Conservation (phyloP, 1,140 invertebrate species). For the Geopemphigus sp. region DNA sequence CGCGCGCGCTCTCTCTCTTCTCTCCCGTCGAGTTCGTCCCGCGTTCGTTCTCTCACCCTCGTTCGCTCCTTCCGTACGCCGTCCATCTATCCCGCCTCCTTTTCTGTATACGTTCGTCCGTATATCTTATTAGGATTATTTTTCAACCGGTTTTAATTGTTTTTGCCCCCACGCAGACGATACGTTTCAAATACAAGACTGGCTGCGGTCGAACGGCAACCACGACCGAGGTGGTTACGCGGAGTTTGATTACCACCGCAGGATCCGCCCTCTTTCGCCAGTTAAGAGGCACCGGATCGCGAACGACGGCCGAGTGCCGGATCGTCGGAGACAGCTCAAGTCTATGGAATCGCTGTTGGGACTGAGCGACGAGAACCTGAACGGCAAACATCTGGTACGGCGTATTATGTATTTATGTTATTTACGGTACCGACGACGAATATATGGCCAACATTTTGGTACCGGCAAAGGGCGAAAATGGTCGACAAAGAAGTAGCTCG, state of each 20-base stretch:
- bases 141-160: conserved; percentile 41
- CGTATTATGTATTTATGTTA: too few species aligned
- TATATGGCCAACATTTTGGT: too few species aligned
- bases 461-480: too few species aligned
- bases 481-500: too few species aligned
- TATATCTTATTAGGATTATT: conserved; percentile 6
- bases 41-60: not conserved
- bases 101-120: too few species aligned
- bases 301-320: conserved; percentile 58
- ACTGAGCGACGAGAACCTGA: conserved; percentile 55
- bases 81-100: too few species aligned
- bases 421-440: too few species aligned
- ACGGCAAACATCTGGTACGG: conserved; percentile 30
- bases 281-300: conserved; percentile 58
- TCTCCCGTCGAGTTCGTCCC: not conserved
- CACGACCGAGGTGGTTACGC: not conserved
- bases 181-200: conserved; percentile 47
- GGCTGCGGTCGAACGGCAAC: conserved; percentile 39
- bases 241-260: conserved; percentile 32
- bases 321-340: conserved; percentile 69
- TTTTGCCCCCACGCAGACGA: conserved; percentile 37
- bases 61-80: too few species aligned
- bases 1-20: not conserved
- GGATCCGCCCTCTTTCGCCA: conserved; percentile 38
- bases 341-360: conserved; percentile 81